Evolutionary conservation across 2,113 vertebrate genomes (phyloP), one percentile per base, ranked within the genome.

Genomic region (Lynx canadensis): DNA sequence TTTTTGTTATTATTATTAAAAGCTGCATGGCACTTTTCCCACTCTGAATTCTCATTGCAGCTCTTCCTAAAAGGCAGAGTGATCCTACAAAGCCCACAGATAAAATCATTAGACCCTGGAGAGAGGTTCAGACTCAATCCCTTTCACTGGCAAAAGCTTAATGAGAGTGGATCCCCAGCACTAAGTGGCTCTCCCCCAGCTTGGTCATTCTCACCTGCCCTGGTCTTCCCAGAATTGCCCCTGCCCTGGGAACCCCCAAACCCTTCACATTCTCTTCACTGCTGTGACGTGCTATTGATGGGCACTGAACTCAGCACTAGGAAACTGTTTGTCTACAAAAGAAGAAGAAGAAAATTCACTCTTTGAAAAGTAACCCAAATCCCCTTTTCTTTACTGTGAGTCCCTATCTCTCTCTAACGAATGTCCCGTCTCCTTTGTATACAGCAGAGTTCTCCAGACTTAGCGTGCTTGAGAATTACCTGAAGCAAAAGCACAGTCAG

Each of bases 61-160:
- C 33, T 38, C 78, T 96, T 88, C 38, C 86, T 68, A 73, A 84
- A 95, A 65, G 83, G 74, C 25, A 31, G n/a, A 86, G 48, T 65
- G 66, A 84, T 19, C 33, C 29, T 57, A 18, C n/a, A 45, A 88
- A 93, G 71, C 65, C 33, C 76, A 52, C 69, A 85, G 45, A 29
- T 48, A 94, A 94, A 91, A 90, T 92, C 57, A 80, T 55, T 57
- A 90, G 79, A 23, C 38, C 55, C 80, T 81, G 36, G 73, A 94
- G 95, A 94, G 76, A 41, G 48, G 71, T 14, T 91, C 21, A 2
- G 63, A 83, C 5, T 86, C 38, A 45, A 18, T 87, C 38, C 69
- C 41, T 50, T 83, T 69, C 65, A n/a, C 15, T 21, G 4, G 36
- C 88, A 13, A 41, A 57, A 52, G 50, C 33, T 71, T 69, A 52